These are phyloP conservation scores for Cyclargus thomasi DNA, from an alignment of 1,140 invertebrate genomes.

Conservation along the genomic window DNA sequence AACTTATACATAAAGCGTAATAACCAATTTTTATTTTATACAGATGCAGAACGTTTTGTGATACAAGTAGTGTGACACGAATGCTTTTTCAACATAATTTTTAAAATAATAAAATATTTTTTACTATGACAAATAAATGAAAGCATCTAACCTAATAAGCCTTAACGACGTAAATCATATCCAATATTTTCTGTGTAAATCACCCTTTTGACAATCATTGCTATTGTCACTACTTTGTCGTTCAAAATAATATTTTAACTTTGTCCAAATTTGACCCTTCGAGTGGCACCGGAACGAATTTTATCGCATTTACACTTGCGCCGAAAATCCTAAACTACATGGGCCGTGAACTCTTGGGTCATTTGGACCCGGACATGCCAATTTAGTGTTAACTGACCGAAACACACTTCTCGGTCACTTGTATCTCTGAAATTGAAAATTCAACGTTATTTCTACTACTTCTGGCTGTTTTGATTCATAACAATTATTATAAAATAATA, in stretches of 20 bases:
- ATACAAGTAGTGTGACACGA: no score
- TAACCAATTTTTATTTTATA: neutral
- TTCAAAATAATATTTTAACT: constrained; percentile 31
- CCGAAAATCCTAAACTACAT: constrained; percentile 57
- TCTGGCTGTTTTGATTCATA: neutral
- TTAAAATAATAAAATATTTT: no score
- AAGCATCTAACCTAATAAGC: no score
- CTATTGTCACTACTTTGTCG: constrained; percentile 34
- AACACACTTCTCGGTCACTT: neutral
- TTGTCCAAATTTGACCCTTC: constrained; percentile 55
- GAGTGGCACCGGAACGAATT: constrained; percentile 54
- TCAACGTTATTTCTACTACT: neutral
- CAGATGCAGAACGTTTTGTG: no score
- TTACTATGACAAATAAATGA: no score
- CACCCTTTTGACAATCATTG: neutral
- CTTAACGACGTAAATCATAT: neutral
- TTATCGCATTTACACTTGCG: constrained; percentile 57
- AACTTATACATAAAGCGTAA: neutral
- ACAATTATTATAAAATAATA: neutral
- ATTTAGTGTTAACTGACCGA: constrained; percentile 38
- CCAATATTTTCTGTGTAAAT: neutral
- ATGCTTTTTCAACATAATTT: no score
- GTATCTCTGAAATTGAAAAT: neutral
- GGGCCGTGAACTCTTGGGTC: constrained; percentile 57
- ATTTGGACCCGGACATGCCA: constrained; percentile 53